These are phyloP conservation scores for Apamea monoglypha DNA, from an alignment of 2,888 invertebrate species.

Conservation along the genomic window DNA sequence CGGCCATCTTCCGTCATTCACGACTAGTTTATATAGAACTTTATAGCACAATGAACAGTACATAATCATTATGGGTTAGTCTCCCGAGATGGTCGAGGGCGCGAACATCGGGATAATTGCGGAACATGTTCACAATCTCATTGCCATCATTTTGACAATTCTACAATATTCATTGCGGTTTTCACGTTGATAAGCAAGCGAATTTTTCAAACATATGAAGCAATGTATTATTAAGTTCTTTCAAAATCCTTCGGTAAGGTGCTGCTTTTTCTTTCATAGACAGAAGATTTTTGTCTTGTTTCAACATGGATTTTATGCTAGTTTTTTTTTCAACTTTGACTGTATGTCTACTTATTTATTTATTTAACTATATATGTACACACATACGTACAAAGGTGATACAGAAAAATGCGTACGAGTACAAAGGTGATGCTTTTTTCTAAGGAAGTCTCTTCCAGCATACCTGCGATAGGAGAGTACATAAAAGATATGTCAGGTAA, in stretches of 20 bases:
- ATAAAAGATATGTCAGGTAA: too few relatives aligned
- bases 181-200: background rate
- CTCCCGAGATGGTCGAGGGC: background rate
- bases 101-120: background rate
- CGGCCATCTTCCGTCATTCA: slow-evolving; percentile 22
- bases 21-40: slow-evolving; percentile 36
- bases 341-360: background rate
- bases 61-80: slow-evolving; percentile 28
- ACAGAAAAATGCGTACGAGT: too few relatives aligned
- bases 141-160: background rate
- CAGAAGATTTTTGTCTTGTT: background rate
- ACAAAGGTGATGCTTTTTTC: too few relatives aligned
- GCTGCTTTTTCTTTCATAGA: background rate
- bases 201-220: background rate
- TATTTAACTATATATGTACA: too few relatives aligned
- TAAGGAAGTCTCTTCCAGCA: too few relatives aligned
- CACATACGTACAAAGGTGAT: too few relatives aligned
- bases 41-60: slow-evolving; percentile 41
- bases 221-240: background rate
- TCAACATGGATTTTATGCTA: background rate
- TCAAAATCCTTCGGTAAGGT: background rate
- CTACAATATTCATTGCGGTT: background rate
- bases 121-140: background rate
- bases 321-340: background rate
- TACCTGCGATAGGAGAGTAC: too few relatives aligned